A percentile compares a stretch with the other conserved stretches of the same genome.
Conservation (phyloP, 2,797 vertebrate species). For the Heterohyrax brucei region DNA sequence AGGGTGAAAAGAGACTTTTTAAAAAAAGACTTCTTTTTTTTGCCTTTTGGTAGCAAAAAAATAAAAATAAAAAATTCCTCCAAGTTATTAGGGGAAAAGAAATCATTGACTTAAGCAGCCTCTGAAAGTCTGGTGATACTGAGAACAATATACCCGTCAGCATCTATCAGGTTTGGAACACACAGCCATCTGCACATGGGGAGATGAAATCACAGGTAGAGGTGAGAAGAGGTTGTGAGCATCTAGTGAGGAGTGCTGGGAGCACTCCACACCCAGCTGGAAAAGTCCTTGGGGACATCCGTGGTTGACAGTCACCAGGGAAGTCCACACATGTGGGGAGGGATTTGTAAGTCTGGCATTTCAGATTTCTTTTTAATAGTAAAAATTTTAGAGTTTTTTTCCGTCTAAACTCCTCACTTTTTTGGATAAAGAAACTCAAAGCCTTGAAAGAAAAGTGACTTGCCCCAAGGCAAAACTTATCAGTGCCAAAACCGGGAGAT, state of each 20-base stretch:
- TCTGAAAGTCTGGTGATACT: slow-evolving; percentile 81
- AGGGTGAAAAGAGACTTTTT: slow-evolving; percentile 74
- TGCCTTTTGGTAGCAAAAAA: slow-evolving; percentile 66
- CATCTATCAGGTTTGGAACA: slow-evolving; percentile 84
- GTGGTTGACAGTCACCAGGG: background rate
- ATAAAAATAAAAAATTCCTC: slow-evolving; percentile 58
- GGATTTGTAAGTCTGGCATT: background rate
- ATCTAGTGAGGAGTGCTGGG: slow-evolving; percentile 29
- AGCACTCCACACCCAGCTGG: background rate
- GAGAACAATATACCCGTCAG: slow-evolving; percentile 84
- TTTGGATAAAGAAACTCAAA: background rate
- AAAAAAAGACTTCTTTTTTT: slow-evolving; percentile 15
- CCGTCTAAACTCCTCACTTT: background rate
- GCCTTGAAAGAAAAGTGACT: slow-evolving; percentile 15
- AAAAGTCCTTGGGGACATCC: background rate
- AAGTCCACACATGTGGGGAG: slow-evolving; percentile 15
- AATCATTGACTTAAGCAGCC: slow-evolving; percentile 81
- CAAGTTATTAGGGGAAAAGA: slow-evolving; percentile 83
- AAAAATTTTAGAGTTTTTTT: slow-evolving; percentile 16
- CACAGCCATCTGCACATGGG: slow-evolving; percentile 86
- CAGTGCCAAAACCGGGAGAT: background rate
- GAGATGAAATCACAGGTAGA: background rate
- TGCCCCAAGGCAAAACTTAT: background rate
- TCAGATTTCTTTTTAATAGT: background rate
- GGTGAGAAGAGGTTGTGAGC: slow-evolving; percentile 64